phyloP scores from a whole-genome alignment of 2,113 vertebrate genomes.

The Engraulis encrasicolus region DNA sequence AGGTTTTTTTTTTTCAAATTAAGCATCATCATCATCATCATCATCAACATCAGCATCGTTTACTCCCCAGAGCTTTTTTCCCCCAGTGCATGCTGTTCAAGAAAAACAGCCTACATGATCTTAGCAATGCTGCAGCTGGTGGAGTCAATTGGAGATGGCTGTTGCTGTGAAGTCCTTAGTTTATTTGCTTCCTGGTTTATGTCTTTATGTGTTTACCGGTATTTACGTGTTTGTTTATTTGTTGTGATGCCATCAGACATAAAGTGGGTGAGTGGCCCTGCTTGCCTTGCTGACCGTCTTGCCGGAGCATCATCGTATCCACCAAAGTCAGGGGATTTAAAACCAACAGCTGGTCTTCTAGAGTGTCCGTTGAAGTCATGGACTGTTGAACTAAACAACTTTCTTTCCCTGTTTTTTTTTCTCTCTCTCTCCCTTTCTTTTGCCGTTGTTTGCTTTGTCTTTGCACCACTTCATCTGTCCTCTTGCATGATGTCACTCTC shows the following conservation, averaged over 20 bases:
- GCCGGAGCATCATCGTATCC: not conserved
- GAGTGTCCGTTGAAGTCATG: constrained; percentile 46
- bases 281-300: not conserved
- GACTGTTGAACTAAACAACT: constrained; percentile 36
- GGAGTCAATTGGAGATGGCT: not conserved
- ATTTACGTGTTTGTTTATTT: not conserved
- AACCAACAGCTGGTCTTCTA: constrained; percentile 64
- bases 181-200: constrained; percentile 25
- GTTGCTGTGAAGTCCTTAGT: not conserved
- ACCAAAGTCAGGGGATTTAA: not conserved
- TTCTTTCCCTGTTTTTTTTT: constrained; percentile 34
- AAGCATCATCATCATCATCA: not conserved
- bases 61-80: not conserved
- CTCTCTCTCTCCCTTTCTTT: too few relatives aligned
- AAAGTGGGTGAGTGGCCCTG: not conserved
- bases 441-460: not conserved
- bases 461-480: not conserved
- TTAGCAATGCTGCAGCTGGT: not conserved
- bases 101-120: not conserved
- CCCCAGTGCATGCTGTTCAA: not conserved
- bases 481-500: not conserved
- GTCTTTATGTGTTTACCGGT: constrained; percentile 34
- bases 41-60: not conserved
- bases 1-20: not conserved
- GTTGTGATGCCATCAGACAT: not conserved